These are phyloP conservation scores for Lepidurus packardi DNA, from an alignment of 1,140 invertebrate genomes.

Conservation along the genomic window DNA sequence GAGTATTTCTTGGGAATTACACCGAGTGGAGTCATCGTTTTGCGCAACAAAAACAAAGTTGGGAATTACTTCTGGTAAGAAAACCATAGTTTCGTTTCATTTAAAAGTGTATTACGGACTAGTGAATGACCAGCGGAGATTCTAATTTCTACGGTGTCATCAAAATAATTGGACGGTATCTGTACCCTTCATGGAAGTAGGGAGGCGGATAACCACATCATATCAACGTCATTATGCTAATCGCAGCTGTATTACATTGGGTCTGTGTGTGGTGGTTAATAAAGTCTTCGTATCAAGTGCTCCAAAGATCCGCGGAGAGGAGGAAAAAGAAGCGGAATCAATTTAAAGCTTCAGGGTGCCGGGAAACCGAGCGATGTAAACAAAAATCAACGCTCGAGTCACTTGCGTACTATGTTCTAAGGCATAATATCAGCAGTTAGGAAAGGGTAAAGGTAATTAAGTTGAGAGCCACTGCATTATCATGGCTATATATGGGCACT, in stretches of 20 bases:
- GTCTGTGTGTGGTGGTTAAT: too few species aligned
- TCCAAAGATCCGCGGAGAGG: too few species aligned
- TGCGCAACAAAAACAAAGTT: slow-evolving; percentile 92
- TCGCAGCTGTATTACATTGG: too few species aligned
- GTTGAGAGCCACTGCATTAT: not conserved
- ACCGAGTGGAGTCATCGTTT: slow-evolving; percentile 91
- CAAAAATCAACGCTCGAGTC: too few species aligned
- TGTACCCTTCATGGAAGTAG: not conserved
- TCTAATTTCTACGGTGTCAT: not conserved
- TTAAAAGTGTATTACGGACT: not conserved
- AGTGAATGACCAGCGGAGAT: not conserved
- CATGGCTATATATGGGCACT: slow-evolving; percentile 1
- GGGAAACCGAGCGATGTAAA: too few species aligned
- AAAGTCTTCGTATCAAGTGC: too few species aligned
- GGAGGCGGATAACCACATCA: not conserved
- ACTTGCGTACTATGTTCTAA: not conserved
- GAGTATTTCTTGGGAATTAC: slow-evolving; percentile 95
- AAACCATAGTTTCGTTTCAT: not conserved
- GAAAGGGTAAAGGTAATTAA: not conserved
- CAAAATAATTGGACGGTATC: not conserved
- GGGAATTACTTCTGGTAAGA: slow-evolving; percentile 95
- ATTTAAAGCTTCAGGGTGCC: too few species aligned
- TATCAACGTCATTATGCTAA: too few species aligned
- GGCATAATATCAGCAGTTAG: not conserved
- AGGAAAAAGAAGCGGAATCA: too few species aligned